These are phyloP conservation scores for Gorsachius magnificus DNA, from an alignment of 2,797 vertebrate species.

Conservation along the genomic window DNA sequence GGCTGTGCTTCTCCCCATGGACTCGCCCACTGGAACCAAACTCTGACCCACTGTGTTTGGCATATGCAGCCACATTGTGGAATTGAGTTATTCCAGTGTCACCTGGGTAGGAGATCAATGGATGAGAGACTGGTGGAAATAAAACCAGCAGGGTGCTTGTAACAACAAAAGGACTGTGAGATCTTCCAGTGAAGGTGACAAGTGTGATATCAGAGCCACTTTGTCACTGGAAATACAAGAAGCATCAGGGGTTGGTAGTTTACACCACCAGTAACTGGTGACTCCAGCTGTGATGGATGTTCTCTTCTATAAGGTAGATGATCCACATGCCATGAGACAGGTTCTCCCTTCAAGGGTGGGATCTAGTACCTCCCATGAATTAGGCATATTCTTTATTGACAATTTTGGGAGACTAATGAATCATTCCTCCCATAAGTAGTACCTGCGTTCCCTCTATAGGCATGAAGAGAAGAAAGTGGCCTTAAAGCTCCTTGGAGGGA, in stretches of 20 bases:
- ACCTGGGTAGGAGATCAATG: neutral
- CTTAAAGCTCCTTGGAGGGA: neutral
- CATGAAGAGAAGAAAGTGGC: neutral
- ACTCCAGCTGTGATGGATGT: neutral
- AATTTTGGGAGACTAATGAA: neutral
- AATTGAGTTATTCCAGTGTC: neutral
- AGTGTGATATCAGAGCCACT: accelerated
- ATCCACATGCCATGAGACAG: neutral
- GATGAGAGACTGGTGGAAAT: neutral
- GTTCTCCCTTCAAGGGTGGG: neutral
- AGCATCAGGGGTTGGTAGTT: neutral
- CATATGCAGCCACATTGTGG: accelerated
- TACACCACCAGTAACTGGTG: neutral
- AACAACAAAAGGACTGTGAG: neutral
- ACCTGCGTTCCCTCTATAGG: neutral
- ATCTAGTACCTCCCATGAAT: neutral
- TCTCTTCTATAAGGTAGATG: neutral
- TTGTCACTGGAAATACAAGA: neutral
- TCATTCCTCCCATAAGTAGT: neutral
- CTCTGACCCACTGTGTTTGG: neutral
- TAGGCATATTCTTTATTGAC: neutral
- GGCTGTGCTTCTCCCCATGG: neutral
- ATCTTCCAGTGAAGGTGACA: neutral
- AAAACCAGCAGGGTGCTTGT: neutral
- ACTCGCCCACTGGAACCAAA: neutral